These are phyloP conservation scores for Drosophila cognata DNA, from an alignment of 2,888 invertebrate genomes.

Conservation along the genomic window DNA sequence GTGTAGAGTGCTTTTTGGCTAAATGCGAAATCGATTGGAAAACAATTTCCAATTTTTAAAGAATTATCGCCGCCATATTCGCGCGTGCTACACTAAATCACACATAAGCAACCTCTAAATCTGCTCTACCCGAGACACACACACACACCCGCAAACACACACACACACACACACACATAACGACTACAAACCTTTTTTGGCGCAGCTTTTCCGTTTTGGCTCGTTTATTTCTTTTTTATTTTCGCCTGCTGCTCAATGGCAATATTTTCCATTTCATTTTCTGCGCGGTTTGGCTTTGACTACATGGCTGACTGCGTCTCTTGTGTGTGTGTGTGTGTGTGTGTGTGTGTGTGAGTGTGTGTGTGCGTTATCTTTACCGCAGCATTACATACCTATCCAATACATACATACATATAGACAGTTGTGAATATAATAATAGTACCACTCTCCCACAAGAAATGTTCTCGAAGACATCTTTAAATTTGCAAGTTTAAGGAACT, in stretches of 20 bases:
- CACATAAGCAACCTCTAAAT: conserved; percentile 85
- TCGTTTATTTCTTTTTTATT: conserved; percentile 78
- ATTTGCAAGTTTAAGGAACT: background rate
- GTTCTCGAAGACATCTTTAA: background rate
- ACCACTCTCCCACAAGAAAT: background rate
- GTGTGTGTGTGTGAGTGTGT: conserved; percentile 17
- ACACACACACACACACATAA: conserved; percentile 28
- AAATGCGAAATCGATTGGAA: conserved; percentile 85
- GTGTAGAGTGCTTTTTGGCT: conserved; percentile 80
- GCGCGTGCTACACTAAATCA: conserved; percentile 85
- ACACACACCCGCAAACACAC: conserved; percentile 33
- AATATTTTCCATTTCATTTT: conserved; percentile 81
- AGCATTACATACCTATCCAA: conserved; percentile 49
- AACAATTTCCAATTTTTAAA: conserved; percentile 85
- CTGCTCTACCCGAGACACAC: conserved; percentile 77
- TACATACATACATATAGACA: background rate
- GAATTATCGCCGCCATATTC: conserved; percentile 85
- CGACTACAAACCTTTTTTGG: conserved; percentile 17
- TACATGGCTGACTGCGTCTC: conserved; percentile 64
- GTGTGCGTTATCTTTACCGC: conserved; percentile 69
- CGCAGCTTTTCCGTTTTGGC: conserved; percentile 58
- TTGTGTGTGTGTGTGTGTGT: conserved; percentile 15
- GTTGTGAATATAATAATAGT: background rate
- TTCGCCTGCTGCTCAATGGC: conserved; percentile 58
- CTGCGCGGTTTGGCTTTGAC: conserved; percentile 78